phyloP scores from a whole-genome alignment of 2,113 vertebrate genomes.

The Nymphicus hollandicus region DNA sequence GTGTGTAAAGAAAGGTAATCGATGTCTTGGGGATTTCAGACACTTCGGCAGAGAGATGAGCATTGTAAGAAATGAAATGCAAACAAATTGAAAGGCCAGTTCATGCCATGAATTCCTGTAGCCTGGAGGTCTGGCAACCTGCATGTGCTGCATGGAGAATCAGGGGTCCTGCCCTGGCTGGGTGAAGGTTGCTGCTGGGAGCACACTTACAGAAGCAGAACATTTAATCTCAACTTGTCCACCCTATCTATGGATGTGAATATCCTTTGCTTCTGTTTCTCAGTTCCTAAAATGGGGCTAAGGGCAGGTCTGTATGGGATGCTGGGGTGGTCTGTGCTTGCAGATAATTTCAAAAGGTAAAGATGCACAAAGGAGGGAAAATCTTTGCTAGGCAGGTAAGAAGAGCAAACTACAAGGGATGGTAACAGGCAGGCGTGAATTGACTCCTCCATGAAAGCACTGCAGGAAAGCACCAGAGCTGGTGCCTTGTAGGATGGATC shows the following conservation, averaged over 20 bases:
- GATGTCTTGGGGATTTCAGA: background rate
- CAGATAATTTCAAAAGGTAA: background rate
- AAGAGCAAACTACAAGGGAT: background rate
- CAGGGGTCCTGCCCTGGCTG: background rate
- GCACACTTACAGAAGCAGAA: background rate
- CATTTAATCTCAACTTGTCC: background rate
- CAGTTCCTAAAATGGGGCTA: background rate
- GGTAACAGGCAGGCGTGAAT: background rate
- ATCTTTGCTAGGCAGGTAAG: background rate
- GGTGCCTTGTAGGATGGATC: background rate
- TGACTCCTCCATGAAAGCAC: background rate
- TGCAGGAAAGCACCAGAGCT: background rate
- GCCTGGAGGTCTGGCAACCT: background rate
- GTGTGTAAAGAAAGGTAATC: conserved; percentile 21
- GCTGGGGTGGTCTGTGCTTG: background rate
- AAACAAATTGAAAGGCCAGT: background rate
- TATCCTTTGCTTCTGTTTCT: background rate
- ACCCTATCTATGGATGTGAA: background rate
- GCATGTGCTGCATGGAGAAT: background rate
- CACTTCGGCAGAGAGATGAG: background rate
- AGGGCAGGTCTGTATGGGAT: background rate
- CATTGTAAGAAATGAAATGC: background rate
- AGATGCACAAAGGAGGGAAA: background rate
- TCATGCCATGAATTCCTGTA: background rate
- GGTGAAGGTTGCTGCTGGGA: accelerated